Evolutionary conservation across 2,888 invertebrate species (phyloP), one percentile per base, ranked within the genome.

Genomic region (Trissonchulus sp.): DNA sequence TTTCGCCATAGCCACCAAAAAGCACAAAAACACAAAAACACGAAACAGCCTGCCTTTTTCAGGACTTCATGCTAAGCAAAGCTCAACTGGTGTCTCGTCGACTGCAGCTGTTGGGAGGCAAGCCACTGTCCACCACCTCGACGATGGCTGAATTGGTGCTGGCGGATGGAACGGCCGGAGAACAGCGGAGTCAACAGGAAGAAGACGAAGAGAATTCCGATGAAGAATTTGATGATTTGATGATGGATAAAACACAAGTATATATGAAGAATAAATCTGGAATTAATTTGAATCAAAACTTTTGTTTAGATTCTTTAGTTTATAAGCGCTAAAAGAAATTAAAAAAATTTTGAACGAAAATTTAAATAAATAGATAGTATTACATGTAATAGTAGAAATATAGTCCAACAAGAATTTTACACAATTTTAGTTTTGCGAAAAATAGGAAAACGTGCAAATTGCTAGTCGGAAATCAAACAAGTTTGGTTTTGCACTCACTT

Each of bases 181-280:
- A 28, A 3, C 8, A 3, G 65, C 8, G 63, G 63, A 23, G 28
- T 3, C 15, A 30, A 63, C 8, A 18, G 18, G 18, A 63, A 30
- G 3, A 8, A 28, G 63, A 63, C 63, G 63, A 63, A 23, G 28
- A 63, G 28, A 34, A 68, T n/a, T 28, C 30, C 2, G 69, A 68
- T 3, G 35, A 34, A 2, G 35, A 77, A 37, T 68, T 74, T 73
- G 77, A 77, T 33, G 76, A 77, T 18, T 68, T 76, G 48, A 71
- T 77, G 28, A 77, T 80, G 76, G 81, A 82, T 76, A 81, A 81
- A 75, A 79, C 81, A 2, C 82, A 74, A 28, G 72, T 71, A 15
- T 35, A 18, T 68, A 3, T 31, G n/a, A n/a, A n/a, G n/a, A n/a
- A n/a, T n/a, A n/a, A n/a, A n/a, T n/a, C n/a, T n/a, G n/a, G n/a